Conservation (phyloP, 2,113 vertebrate species). For the Toxotes jaculatrix region DNA sequence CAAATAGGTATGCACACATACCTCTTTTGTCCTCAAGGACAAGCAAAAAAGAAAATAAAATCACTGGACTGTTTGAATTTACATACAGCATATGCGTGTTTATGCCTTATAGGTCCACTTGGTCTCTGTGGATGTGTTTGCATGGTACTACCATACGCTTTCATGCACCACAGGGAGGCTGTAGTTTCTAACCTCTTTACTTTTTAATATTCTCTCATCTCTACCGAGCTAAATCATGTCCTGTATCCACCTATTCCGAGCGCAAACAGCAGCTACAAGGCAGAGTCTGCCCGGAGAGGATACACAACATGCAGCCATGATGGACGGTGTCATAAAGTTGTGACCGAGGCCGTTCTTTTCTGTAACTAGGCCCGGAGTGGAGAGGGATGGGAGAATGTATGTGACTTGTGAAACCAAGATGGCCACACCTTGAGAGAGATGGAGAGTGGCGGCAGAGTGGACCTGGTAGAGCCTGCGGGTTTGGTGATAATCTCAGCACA, state of each 20-base stretch:
- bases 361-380: constrained; percentile 56
- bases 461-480: constrained; percentile 60
- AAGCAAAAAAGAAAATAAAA: constrained; percentile 26
- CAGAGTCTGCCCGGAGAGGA: constrained; percentile 61
- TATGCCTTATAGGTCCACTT: constrained; percentile 30
- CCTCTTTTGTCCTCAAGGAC: constrained; percentile 33
- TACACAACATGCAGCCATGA: constrained; percentile 63
- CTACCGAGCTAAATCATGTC: constrained; percentile 63
- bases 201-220: constrained; percentile 76
- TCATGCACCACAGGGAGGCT: constrained; percentile 33
- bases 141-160: constrained; percentile 32
- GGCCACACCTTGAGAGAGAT: constrained; percentile 59
- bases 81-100: constrained; percentile 15
- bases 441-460: constrained; percentile 11
- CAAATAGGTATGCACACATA: neutral
- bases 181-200: constrained; percentile 70
- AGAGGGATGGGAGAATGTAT: constrained; percentile 53
- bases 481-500: constrained; percentile 65
- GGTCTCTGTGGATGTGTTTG: constrained; percentile 48
- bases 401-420: constrained; percentile 61
- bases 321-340: constrained; percentile 78
- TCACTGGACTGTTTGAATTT: constrained; percentile 33
- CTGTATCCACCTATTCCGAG: constrained; percentile 48
- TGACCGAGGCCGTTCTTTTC: constrained; percentile 67
- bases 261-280: constrained; percentile 46